Base-by-base conservation (phyloP, 2,113 vertebrate genomes). In the Axis porcinus region DNA sequence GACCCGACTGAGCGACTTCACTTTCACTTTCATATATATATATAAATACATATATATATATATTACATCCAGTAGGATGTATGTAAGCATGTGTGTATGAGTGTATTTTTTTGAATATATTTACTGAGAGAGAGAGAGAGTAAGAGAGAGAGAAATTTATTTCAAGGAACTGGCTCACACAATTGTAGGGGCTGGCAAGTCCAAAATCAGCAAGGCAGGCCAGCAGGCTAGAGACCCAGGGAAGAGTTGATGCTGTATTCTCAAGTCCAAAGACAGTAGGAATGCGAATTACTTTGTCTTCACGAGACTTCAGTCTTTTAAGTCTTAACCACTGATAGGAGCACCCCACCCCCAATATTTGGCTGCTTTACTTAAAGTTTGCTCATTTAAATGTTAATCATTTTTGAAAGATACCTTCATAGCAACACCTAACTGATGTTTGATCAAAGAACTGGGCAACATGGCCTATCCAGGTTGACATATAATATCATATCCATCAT, bases 311-410 rank as follows among this genome's bases (percentile, higher is more conserved):
- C 19, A 40, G 1, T 40, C 4, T 47, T 58, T 62, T 16, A 40
- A 81, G 25, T 52, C 9, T 50, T 82, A 45, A 45, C 62, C 23
- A 50, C 4, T n/a, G 6, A 19, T 30, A n/a, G 16, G 74, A 85
- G 43, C 17, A 2, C 3, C 3, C 3, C 10, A 5, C 4, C 2
- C 13, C 3, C 7, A 16, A 36, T 9, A 52, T 67, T 36, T 27
- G 50, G 7, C 15, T 60, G 50, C 70, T 95, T 93, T 93, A 27
- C 7, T 79, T 45, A 27, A n/a, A 58, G 12, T 62, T 27, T 74
- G 5, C 25, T 47, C 62, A 57, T 36, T 74, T 90, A 74, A 83
- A n/a, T 55, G 21, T 47, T 60, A 74, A 79, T 86, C 11, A 57
- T 36, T 3, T 23, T 83, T 50, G 43, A 83, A 50, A 81, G 62